phyloP scores from a whole-genome alignment of 1,140 invertebrate species.

The Euglossa dilemma region DNA sequence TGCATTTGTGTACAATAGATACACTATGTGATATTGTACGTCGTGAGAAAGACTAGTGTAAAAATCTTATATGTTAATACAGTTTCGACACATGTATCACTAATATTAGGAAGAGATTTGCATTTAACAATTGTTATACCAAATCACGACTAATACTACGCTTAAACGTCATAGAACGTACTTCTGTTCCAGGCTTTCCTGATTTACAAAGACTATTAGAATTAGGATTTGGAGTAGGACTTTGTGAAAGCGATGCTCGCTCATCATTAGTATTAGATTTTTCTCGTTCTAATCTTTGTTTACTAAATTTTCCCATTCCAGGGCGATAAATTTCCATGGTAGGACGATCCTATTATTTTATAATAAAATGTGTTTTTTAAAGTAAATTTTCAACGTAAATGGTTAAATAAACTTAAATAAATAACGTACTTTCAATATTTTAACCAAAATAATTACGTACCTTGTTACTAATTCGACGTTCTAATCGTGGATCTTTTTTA shows the following conservation, averaged over 20 bases:
- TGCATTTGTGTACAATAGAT: constrained; percentile 48
- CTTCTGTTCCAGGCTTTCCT: constrained; percentile 74
- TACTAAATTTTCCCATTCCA: constrained; percentile 88
- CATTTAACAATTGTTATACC: constrained; percentile 54
- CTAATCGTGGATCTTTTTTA: constrained; percentile 84
- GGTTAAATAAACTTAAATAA: neutral
- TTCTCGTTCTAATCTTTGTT: constrained; percentile 85
- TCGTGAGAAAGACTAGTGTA: constrained; percentile 46
- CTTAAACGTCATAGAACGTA: constrained; percentile 81
- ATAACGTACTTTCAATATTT: constrained; percentile 1
- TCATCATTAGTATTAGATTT: constrained; percentile 80
- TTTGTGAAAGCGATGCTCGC: constrained; percentile 76
- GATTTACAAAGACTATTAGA: constrained; percentile 60
- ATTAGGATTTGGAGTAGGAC: constrained; percentile 74
- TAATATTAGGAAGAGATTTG: constrained; percentile 22
- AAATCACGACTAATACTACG: constrained; percentile 79
- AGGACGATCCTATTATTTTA: constrained; percentile 85
- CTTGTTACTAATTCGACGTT: constrained; percentile 87
- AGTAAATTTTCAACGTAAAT: neutral
- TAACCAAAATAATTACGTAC: constrained; percentile 73
- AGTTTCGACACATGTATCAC: constrained; percentile 16
- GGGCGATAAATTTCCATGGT: constrained; percentile 88
- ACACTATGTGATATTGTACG: constrained; percentile 30
- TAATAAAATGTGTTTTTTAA: constrained; percentile 3
- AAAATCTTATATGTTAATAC: constrained; percentile 55